Percentiles rank a stretch among this genome's conserved stretches.
Conservation (phyloP, 2,888 invertebrate genomes). For the Spialia ferax region DNA sequence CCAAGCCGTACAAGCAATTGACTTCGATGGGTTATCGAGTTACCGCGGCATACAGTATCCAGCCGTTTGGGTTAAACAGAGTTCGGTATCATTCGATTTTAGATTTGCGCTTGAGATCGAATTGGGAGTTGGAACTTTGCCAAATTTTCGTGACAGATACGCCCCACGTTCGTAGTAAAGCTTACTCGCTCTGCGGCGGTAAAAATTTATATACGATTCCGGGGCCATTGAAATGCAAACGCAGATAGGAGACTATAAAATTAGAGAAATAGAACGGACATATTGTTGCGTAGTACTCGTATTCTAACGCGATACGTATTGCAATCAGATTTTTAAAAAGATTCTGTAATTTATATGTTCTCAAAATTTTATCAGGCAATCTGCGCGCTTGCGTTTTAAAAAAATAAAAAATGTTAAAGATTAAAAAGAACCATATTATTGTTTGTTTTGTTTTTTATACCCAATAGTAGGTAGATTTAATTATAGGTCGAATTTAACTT, state of each 20-base stretch:
- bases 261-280: slow-evolving; percentile 29
- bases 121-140: slow-evolving; percentile 37
- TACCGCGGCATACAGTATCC: slow-evolving; percentile 29
- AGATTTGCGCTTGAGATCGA: slow-evolving; percentile 38
- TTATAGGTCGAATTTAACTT: too few species aligned
- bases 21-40: slow-evolving; percentile 23
- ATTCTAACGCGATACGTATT: background rate
- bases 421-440: too few species aligned
- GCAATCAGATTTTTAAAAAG: background rate
- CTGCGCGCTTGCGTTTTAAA: too few species aligned
- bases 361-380: too few species aligned
- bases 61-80: slow-evolving; percentile 34
- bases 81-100: slow-evolving; percentile 38
- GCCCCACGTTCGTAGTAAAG: slow-evolving; percentile 31
- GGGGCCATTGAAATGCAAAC: slow-evolving; percentile 38
- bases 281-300: slow-evolving; percentile 11
- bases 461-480: too few species aligned
- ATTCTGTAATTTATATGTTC: background rate
- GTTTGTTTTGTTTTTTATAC: too few species aligned
- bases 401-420: too few species aligned
- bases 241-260: slow-evolving; percentile 24
- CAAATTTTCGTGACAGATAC: slow-evolving; percentile 41
- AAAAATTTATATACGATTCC: slow-evolving; percentile 40
- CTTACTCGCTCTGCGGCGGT: slow-evolving; percentile 37
- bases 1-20: slow-evolving; percentile 8